phyloP scores from a whole-genome alignment of 2,113 vertebrate species.

The Anguilla rostrata region DNA sequence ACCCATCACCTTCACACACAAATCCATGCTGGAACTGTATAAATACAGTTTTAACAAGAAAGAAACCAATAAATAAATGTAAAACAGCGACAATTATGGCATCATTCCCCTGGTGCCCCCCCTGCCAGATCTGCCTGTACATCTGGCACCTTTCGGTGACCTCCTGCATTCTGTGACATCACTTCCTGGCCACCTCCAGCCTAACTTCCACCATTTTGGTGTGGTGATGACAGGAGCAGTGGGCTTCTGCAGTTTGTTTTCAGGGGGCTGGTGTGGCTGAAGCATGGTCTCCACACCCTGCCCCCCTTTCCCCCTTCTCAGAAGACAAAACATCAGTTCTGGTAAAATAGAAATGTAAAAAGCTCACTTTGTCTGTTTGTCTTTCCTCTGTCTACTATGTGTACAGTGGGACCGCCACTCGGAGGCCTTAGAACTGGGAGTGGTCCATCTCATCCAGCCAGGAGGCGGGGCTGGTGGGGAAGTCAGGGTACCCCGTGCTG shows the following conservation, averaged over 20 bases:
- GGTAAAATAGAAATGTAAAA: slow-evolving; percentile 55
- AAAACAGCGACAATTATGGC: slow-evolving; percentile 45
- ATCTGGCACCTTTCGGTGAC: background rate
- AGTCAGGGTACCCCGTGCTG: slow-evolving; percentile 98
- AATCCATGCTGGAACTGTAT: slow-evolving; percentile 40
- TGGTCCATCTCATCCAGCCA: slow-evolving; percentile 99
- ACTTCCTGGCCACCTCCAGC: slow-evolving; percentile 1
- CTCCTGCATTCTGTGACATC: background rate
- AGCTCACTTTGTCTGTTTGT: slow-evolving; percentile 37
- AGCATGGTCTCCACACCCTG: slow-evolving; percentile 23
- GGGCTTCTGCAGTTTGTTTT: background rate
- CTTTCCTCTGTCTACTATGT: slow-evolving; percentile 21
- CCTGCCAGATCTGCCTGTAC: slow-evolving; percentile 8
- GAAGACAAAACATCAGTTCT: slow-evolving; percentile 45
- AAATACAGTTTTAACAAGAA: slow-evolving; percentile 49
- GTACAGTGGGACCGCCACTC: background rate
- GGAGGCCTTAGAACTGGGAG: slow-evolving; percentile 85
- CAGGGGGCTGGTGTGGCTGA: background rate
- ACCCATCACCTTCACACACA: slow-evolving; percentile 33
- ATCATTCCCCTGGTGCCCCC: slow-evolving; percentile 15
- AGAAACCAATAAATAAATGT: slow-evolving; percentile 42
- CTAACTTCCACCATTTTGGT: background rate
- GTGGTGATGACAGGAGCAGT: background rate
- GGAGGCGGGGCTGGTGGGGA: slow-evolving; percentile 96
- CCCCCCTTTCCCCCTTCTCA: slow-evolving; percentile 39